Percentiles rank a stretch among this genome's conserved stretches.
Conservation (phyloP, 1,140 invertebrate species). For the Bombus soroeensis region DNA sequence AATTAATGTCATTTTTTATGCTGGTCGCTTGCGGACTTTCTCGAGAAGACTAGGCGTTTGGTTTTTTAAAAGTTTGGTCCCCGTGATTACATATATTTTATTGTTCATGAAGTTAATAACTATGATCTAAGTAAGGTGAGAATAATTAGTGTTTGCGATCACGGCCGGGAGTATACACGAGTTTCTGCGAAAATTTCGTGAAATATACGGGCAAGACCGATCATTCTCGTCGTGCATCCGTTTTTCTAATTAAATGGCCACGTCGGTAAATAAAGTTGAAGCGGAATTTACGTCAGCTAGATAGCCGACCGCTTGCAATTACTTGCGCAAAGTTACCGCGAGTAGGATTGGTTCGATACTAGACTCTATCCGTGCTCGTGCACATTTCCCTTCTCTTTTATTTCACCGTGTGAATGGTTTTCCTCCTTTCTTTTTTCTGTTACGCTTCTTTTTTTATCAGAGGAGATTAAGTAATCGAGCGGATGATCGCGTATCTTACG, state of each 20-base stretch:
- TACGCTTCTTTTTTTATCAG: background rate
- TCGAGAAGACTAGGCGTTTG: too few species aligned
- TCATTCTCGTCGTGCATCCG: conserved; percentile 14
- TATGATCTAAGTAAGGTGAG: too few species aligned
- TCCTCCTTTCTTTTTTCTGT: too few species aligned
- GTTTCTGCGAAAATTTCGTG: background rate
- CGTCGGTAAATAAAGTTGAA: conserved; percentile 41
- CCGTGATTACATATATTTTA: background rate
- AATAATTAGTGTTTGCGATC: background rate
- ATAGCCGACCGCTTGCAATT: conserved; percentile 34
- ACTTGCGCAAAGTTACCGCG: conserved; percentile 26
- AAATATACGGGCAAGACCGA: conserved; percentile 1
- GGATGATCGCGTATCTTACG: background rate
- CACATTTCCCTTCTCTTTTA: background rate
- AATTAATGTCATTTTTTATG: too few species aligned
- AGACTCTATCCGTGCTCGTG: background rate
- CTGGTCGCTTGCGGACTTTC: too few species aligned
- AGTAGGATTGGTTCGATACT: conserved; percentile 8
- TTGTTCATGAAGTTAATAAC: background rate
- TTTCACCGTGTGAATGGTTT: background rate
- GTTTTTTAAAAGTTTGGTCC: too few species aligned
- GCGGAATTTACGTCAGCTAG: conserved; percentile 31
- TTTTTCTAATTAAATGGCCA: conserved; percentile 48
- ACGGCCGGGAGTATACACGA: background rate
- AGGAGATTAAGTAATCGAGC: background rate